Conservation (phyloP, 23 tunicate species). For the Diplosoma virens region DNA sequence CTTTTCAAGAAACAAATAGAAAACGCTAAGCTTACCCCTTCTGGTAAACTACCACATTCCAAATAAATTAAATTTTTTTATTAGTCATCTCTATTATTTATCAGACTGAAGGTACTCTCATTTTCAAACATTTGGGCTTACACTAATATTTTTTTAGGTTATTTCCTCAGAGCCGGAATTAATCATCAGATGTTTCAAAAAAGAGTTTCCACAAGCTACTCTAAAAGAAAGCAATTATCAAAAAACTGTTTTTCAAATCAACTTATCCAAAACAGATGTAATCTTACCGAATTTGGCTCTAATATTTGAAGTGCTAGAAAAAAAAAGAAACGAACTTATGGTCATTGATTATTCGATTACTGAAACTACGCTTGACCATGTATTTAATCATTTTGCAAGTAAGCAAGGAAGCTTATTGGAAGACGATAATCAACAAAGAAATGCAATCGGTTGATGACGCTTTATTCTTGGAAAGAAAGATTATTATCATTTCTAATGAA, state of each 20-base stretch:
- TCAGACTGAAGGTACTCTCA: no score
- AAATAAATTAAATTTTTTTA: no score
- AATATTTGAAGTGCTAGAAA: slow-evolving; percentile 36
- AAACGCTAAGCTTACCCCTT: no score
- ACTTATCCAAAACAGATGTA: background rate
- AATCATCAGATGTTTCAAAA: slow-evolving; percentile 1
- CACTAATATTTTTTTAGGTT: slow-evolving; percentile 31
- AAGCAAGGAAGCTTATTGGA: slow-evolving; percentile 10
- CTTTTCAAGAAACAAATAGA: no score
- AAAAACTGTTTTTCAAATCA: slow-evolving; percentile 33
- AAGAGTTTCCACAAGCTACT: slow-evolving; percentile 21
- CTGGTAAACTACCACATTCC: no score
- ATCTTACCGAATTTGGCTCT: background rate
- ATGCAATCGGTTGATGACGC: no score
- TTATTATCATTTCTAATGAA: no score
- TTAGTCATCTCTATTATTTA: no score
- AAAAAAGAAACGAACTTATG: slow-evolving; percentile 2
- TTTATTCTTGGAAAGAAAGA: no score
- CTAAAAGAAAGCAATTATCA: slow-evolving; percentile 53
- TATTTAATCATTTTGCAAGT: slow-evolving; percentile 51
- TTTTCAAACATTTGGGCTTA: no score
- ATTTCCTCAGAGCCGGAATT: slow-evolving; percentile 4
- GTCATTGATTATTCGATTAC: slow-evolving; percentile 50
- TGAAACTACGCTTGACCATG: slow-evolving; percentile 64
- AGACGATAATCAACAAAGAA: no score